Percentiles rank a stretch among this genome's conserved stretches.
phyloP scores from a whole-genome alignment of 2,888 invertebrate species.

The Limnephilus marmoratus region DNA sequence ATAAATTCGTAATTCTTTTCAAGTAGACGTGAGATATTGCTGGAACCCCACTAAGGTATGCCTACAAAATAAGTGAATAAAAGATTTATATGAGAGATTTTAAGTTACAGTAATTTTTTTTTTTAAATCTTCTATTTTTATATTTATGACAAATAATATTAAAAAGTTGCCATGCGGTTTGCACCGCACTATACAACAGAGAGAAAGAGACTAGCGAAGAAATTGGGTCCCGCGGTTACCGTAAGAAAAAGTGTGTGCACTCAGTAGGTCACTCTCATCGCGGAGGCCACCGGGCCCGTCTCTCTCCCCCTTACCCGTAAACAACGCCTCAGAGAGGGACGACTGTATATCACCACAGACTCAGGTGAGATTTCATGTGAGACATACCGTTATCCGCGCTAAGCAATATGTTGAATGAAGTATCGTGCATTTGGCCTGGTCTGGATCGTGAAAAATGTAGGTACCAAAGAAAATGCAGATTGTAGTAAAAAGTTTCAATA shows the following conservation, averaged over 20 bases:
- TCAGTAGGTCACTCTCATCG: constrained; percentile 79
- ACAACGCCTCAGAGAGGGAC: constrained; percentile 67
- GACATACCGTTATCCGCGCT: constrained; percentile 76
- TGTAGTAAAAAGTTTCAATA: neutral
- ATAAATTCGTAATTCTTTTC: too few relatives aligned
- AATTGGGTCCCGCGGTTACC: constrained; percentile 77
- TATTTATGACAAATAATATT: neutral
- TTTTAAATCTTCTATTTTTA: too few relatives aligned
- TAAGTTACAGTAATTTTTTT: neutral
- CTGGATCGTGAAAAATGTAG: constrained; percentile 70
- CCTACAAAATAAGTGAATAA: neutral
- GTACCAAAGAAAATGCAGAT: constrained; percentile 25
- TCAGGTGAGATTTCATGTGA: constrained; percentile 68
- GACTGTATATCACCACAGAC: constrained; percentile 67
- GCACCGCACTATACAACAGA: constrained; percentile 13
- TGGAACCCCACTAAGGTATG: too few relatives aligned
- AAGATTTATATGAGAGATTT: neutral
- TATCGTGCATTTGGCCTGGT: constrained; percentile 74
- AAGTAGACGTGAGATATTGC: too few relatives aligned
- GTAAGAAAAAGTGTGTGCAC: constrained; percentile 78
- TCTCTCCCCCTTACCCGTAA: constrained; percentile 68
- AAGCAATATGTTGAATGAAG: constrained; percentile 77
- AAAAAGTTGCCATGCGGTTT: neutral
- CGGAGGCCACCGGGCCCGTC: constrained; percentile 73
- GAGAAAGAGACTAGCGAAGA: constrained; percentile 67